Percentiles rank a stretch among this genome's conserved stretches.
phyloP scores from a whole-genome alignment of 2,888 invertebrate genomes.

The Amphipoea lucens region DNA sequence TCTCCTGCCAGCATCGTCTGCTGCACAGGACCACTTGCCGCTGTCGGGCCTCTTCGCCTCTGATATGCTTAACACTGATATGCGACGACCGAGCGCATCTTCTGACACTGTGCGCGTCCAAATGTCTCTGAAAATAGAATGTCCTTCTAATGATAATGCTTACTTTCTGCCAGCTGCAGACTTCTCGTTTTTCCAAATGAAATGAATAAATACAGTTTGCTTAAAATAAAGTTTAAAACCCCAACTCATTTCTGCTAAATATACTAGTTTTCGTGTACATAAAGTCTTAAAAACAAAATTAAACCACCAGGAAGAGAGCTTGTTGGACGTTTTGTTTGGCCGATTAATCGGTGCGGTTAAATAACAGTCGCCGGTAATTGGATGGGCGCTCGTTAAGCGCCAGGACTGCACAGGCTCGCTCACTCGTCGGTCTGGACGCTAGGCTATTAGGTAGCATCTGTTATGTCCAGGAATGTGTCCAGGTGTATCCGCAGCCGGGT shows the following conservation, averaged over 20 bases:
- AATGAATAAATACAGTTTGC: not conserved
- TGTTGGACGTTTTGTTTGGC: not conserved
- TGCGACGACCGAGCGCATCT: slow-evolving; percentile 87
- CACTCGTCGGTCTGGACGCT: not conserved
- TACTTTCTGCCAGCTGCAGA: too few species aligned
- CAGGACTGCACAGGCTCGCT: slow-evolving; percentile 30
- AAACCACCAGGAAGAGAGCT: slow-evolving; percentile 3
- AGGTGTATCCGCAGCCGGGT: not conserved
- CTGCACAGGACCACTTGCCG: slow-evolving; percentile 95
- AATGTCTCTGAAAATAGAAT: slow-evolving; percentile 89
- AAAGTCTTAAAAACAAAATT: not conserved
- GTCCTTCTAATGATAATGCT: not conserved
- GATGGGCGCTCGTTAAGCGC: slow-evolving; percentile 39
- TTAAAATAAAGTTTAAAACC: not conserved
- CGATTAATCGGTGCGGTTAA: slow-evolving; percentile 44
- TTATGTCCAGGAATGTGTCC: not conserved
- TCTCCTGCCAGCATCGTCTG: slow-evolving; percentile 92
- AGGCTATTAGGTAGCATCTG: not conserved
- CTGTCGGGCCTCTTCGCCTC: slow-evolving; percentile 93
- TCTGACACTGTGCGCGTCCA: slow-evolving; percentile 92
- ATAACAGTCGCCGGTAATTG: slow-evolving; percentile 57
- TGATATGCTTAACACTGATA: slow-evolving; percentile 93
- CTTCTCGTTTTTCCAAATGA: not conserved
- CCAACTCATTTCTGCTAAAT: not conserved
- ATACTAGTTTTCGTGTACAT: not conserved